A percentile compares a stretch with the other conserved stretches of the same genome.
Conservation (phyloP, 2,888 invertebrate species). For the Cantharis flavilabris region DNA sequence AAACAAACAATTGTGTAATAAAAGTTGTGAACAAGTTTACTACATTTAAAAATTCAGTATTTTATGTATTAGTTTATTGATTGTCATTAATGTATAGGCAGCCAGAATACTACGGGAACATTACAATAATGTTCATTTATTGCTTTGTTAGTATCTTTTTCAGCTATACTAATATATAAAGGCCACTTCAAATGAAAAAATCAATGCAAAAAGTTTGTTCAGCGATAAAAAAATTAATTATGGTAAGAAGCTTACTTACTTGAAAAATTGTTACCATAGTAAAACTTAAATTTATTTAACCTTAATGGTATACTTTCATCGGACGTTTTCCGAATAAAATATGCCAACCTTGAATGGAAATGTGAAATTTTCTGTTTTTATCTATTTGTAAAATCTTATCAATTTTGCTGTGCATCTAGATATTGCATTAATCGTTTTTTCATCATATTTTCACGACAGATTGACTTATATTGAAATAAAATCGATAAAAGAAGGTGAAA, state of each 20-base stretch:
- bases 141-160: too few species aligned
- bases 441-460: conserved; percentile 17
- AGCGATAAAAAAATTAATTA: background rate
- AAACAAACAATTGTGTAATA: too few species aligned
- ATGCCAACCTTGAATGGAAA: background rate
- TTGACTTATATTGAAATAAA: conserved; percentile 13
- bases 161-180: too few species aligned
- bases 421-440: conserved; percentile 12
- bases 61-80: too few species aligned
- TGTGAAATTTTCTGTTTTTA: background rate
- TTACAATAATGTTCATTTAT: too few species aligned
- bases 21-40: too few species aligned
- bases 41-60: background rate
- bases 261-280: background rate
- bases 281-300: background rate
- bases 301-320: background rate
- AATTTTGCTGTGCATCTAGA: background rate
- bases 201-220: background rate
- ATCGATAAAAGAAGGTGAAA: conserved; percentile 17
- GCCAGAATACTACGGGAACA: too few species aligned
- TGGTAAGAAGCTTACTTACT: background rate
- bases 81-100: too few species aligned
- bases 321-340: conserved; percentile 15
- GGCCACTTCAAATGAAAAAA: too few species aligned
- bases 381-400: conserved; percentile 5